Conservation (phyloP, 2,113 vertebrate species). For the Scartelaos histophorus region DNA sequence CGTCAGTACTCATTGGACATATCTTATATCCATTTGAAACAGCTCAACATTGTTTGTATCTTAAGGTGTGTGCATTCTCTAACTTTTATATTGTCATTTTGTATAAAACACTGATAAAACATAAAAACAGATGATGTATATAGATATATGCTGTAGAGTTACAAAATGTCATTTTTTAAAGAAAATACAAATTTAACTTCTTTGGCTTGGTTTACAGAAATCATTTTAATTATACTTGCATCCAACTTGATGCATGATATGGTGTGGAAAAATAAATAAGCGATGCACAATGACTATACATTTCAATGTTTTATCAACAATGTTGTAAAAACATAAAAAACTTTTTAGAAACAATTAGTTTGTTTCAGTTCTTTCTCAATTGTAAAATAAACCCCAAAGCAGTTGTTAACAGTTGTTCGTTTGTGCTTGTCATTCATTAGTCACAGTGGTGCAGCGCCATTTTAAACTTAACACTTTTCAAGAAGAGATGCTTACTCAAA, state of each 20-base stretch:
- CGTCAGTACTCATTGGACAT: slow-evolving; percentile 87
- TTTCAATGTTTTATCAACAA: slow-evolving; percentile 97
- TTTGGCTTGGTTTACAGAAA: slow-evolving; percentile 98
- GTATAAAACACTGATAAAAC: slow-evolving; percentile 83
- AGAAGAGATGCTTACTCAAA: background rate
- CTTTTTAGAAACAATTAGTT: slow-evolving; percentile 87
- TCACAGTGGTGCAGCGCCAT: slow-evolving; percentile 28
- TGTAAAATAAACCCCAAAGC: slow-evolving; percentile 99
- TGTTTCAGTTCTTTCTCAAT: slow-evolving; percentile 89
- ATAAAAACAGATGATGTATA: slow-evolving; percentile 88
- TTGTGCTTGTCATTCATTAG: slow-evolving; percentile 76
- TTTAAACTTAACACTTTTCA: slow-evolving; percentile 2
- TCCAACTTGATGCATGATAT: slow-evolving; percentile 95
- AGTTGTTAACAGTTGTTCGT: slow-evolving; percentile 89
- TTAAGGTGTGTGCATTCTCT: slow-evolving; percentile 94
- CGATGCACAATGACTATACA: slow-evolving; percentile 98
- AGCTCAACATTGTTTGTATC: slow-evolving; percentile 94
- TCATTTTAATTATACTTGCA: slow-evolving; percentile 90
- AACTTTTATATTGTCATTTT: slow-evolving; percentile 99
- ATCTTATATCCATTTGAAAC: slow-evolving; percentile 88
- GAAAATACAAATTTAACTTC: slow-evolving; percentile 95
- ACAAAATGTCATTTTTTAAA: slow-evolving; percentile 84
- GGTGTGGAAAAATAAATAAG: slow-evolving; percentile 90
- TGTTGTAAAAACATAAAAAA: slow-evolving; percentile 85
- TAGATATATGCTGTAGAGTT: slow-evolving; percentile 99